Evolutionary conservation across 2,888 invertebrate genomes (phyloP), one percentile per base, ranked within the genome.

Genomic region (Eurytoma californica): DNA sequence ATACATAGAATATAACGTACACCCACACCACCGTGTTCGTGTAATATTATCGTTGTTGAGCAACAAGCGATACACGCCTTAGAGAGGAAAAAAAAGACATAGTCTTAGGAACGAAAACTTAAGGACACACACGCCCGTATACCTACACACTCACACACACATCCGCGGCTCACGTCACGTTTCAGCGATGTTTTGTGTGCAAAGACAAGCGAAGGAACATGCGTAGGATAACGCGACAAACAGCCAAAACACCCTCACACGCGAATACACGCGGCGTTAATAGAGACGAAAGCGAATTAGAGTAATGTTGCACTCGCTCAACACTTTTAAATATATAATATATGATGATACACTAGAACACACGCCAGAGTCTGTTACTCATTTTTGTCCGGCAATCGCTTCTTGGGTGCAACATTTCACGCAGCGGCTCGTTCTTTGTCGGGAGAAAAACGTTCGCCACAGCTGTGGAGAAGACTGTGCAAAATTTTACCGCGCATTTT

Each of bases 1-100:
- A 81, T 69, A 75, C 39, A 39, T 61, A 63, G 47, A 79, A 39
- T 67, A 72, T 58, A 61, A 51, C 39, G 49, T 60, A 73, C 78
- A 78, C 73, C 47, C 30, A 78, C 78, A 73, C 61, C 53, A 65
- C 24, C 76, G 76, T 72, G 63, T 70, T 61, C 58, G 69, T 79
- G 39, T 66, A 74, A 63, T 58, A 66, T n/a, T 47, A 39, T 53
- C 16, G 51, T 47, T 74, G 58, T 70, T 61, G 39, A 77, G 61
- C 60, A 51, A 57, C 53, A 69, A 18, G 18, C 39, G 60, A n/a
- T 47, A 55, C 77, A 74, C 74, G 61, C 30, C 51, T 68, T 77
- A 30, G n/a, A 73, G 30, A 68, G 18, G 12, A 55, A 39, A 61
- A 39, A 39, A 47, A 57, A 13, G 30, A 58, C 28, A 14, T 57